These are phyloP conservation scores for Chondrilla cf. caribensis DNA, from an alignment of 37 sponge, comb jelly and placozoan genomes.

Conservation along the genomic window DNA sequence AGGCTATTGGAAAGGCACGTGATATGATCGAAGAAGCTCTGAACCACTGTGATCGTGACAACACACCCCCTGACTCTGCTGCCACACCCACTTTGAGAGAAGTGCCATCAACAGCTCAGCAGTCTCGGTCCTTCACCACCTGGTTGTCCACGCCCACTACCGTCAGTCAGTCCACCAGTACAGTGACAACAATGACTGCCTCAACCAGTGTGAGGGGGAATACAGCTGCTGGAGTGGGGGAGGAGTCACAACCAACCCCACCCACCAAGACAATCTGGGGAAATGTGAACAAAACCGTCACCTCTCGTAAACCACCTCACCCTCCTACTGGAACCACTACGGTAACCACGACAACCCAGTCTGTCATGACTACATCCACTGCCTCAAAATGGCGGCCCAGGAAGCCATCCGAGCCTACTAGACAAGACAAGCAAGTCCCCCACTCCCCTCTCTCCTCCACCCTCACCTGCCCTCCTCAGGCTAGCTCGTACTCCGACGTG, in stretches of 20 bases:
- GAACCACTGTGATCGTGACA: slow-evolving; percentile 55
- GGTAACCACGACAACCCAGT: neutral
- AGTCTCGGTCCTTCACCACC: neutral
- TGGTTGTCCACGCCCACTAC: neutral
- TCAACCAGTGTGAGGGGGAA: slow-evolving; percentile 5
- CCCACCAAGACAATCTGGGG: neutral
- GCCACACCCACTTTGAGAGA: neutral
- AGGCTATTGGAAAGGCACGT: slow-evolving; percentile 58
- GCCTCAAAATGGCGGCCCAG: neutral
- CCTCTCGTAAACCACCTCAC: neutral
- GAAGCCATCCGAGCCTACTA: neutral
- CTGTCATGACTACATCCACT: neutral
- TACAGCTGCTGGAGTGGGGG: neutral
- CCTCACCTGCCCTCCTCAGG: neutral
- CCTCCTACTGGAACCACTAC: neutral
- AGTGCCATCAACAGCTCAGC: neutral
- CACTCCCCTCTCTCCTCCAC: too few relatives aligned
- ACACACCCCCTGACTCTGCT: neutral
- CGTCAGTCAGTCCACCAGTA: slow-evolving; percentile 5
- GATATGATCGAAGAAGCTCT: slow-evolving; percentile 80
- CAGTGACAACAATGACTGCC: neutral
- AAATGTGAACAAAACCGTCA: neutral
- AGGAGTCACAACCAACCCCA: neutral
- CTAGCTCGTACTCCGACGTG: slow-evolving; percentile 18
- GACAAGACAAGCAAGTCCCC: neutral